A percentile compares a stretch with the other conserved stretches of the same genome.
Evolutionary conservation across 2,797 vertebrate species (phyloP).

Genomic region (Pseudochaenichthys georgianus): DNA sequence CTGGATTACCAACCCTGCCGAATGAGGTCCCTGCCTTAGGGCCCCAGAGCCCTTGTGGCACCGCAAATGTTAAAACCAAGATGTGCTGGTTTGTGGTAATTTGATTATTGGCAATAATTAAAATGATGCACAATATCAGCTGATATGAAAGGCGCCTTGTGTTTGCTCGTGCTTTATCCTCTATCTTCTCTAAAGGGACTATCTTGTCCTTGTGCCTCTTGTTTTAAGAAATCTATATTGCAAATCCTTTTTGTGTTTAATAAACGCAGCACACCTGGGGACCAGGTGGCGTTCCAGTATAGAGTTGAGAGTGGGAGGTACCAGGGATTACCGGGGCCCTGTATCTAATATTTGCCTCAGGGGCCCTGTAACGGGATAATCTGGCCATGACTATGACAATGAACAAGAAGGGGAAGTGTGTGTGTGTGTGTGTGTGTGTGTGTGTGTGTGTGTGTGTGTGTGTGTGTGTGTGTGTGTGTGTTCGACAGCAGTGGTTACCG

Average conservation of each 20-base stretch:
- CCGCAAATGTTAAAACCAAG: neutral
- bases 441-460: too few relatives aligned
- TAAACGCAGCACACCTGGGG: slow-evolving; percentile 1
- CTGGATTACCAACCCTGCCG: neutral
- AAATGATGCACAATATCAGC: slow-evolving; percentile 4
- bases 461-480: too few relatives aligned
- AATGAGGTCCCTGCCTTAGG: slow-evolving; percentile 1
- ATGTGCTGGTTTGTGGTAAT: slow-evolving; percentile 6
- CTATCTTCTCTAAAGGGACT: neutral
- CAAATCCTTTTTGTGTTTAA: slow-evolving; percentile 11
- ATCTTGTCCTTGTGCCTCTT: neutral
- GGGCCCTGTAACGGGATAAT: neutral
- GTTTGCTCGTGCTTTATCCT: neutral
- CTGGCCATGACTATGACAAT: neutral
- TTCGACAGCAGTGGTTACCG: neutral
- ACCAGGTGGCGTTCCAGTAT: neutral
- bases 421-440: neutral
- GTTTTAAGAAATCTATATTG: slow-evolving; percentile 1
- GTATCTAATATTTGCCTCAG: neutral
- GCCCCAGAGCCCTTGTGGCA: neutral
- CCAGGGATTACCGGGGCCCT: neutral
- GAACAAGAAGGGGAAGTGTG: neutral
- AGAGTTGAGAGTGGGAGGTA: neutral
- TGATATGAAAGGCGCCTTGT: neutral
- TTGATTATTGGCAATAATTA: slow-evolving; percentile 14